Base-by-base conservation (phyloP, 2,797 vertebrate species). In the Spea hammondii region DNA sequence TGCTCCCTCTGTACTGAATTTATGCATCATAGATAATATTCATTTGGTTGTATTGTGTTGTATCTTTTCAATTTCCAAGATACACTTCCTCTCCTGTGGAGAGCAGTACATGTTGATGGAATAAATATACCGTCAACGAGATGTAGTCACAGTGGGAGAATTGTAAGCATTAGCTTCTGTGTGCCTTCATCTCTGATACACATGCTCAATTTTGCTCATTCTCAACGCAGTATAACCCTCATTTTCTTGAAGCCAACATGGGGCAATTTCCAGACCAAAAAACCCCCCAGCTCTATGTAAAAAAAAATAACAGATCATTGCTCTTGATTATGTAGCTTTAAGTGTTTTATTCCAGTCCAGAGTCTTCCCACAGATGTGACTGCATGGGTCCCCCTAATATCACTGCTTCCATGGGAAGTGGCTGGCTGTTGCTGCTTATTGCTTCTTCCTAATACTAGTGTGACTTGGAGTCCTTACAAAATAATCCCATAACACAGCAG, bases 61-160 rank as follows among this genome's bases (percentile, higher is more conserved):
- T 82, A 82, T 77, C 79, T 82, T 82, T 82, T 82, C 79, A 82
- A 82, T 77, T 81, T 82, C 79, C 79, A 77, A 82, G 70, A 82
- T 73, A 82, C 74, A 82, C 70, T 77, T 82, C 75, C 74, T 73
- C 70, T 82, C 70, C 79, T 77, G 70, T 72, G 75, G 79, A 82
- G 79, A 82, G 75, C 74, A 55, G 75, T 72, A 71, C 69, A 77
- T 77, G 74, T 65, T 82, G 79, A 82, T 77, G 70, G 79, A 82
- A 82, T 82, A 82, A 82, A 82, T 82, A 82, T 82, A 77, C 79
- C 44, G 70, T 62, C 79, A 82, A 82, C 74, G 77, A 77, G 79
- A 82, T 82, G 79, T 69, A 73, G 74, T 77, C 79, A 73, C 79
- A 77, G 79, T 81, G 46, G 79, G 79, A 76, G 65, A 77, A 82